A percentile compares a stretch with the other conserved stretches of the same genome.
Evolutionary conservation across 2,888 invertebrate genomes (phyloP).

Genomic region (Megaustenia siamemsis): DNA sequence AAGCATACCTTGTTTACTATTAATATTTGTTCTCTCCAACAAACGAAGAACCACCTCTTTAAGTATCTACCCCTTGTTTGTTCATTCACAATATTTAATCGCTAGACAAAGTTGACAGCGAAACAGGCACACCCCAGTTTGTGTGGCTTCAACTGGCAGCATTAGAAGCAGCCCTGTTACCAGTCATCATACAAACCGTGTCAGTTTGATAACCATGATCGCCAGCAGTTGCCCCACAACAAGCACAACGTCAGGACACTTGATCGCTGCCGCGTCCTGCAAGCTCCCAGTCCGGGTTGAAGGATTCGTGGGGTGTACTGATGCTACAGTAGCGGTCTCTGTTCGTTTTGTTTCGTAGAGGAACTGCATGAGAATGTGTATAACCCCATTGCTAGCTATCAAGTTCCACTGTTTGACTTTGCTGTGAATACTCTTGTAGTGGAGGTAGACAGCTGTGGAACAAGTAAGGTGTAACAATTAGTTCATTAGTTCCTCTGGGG

Average conservation of each 20-base stretch:
- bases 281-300: conserved; percentile 23
- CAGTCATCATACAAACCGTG: not conserved
- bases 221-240: not conserved
- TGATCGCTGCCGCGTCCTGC: not conserved
- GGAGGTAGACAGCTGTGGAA: conserved; percentile 64
- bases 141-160: no score
- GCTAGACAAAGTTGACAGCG: no score
- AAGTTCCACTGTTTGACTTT: conserved; percentile 66
- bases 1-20: no score
- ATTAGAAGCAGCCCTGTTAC: no score
- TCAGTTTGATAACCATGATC: not conserved
- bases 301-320: not conserved
- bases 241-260: not conserved
- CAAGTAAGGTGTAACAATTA: not conserved
- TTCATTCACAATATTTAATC: no score
- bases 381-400: conserved; percentile 71
- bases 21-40: no score
- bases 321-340: conserved; percentile 11
- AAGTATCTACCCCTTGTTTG: no score
- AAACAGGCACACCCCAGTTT: no score
- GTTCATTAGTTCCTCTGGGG: no score
- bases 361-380: conserved; percentile 69
- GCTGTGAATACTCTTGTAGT: conserved; percentile 64
- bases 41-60: no score
- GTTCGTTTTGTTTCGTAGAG: conserved; percentile 60